These are phyloP conservation scores for Ptyas mucosa DNA, from an alignment of 2,113 vertebrate genomes.

Conservation along the genomic window DNA sequence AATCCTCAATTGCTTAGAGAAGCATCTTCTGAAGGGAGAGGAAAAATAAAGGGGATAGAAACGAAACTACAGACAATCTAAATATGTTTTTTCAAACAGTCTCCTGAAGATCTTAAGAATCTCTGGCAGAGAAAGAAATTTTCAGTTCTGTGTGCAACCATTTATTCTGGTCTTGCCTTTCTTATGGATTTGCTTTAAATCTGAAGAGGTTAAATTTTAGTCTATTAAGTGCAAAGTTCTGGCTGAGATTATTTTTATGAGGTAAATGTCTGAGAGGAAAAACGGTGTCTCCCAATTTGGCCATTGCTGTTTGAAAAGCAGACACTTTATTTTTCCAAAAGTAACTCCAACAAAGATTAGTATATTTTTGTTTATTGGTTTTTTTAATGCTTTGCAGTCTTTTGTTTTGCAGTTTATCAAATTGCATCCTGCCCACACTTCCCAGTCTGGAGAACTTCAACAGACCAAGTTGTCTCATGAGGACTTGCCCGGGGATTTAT, in stretches of 20 bases:
- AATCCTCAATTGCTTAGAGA: not conserved
- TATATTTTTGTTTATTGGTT: constrained; percentile 8
- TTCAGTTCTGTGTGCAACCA: not conserved
- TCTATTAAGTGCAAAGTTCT: not conserved
- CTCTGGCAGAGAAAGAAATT: not conserved
- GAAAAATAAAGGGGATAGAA: not conserved
- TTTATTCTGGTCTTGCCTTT: not conserved
- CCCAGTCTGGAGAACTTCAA: not conserved
- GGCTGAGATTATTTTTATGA: not conserved
- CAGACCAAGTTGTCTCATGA: not conserved
- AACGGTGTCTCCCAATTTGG: constrained; percentile 22
- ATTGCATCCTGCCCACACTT: not conserved
- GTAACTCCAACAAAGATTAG: constrained; percentile 9
- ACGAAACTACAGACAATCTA: not conserved
- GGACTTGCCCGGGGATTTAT: not conserved
- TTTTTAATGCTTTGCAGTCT: not conserved
- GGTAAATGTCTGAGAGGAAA: constrained; percentile 17
- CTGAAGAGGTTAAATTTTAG: constrained; percentile 29
- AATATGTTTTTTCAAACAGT: not conserved
- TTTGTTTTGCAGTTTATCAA: not conserved
- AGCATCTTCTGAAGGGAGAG: not conserved
- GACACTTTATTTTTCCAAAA: constrained; percentile 8
- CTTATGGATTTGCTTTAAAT: not conserved
- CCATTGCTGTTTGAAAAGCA: constrained; percentile 34
- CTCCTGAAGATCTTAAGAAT: not conserved